Percentiles rank a stretch among this genome's conserved stretches.
phyloP scores from a whole-genome alignment of 2,888 invertebrate genomes.

The Hypercompe scribonia region DNA sequence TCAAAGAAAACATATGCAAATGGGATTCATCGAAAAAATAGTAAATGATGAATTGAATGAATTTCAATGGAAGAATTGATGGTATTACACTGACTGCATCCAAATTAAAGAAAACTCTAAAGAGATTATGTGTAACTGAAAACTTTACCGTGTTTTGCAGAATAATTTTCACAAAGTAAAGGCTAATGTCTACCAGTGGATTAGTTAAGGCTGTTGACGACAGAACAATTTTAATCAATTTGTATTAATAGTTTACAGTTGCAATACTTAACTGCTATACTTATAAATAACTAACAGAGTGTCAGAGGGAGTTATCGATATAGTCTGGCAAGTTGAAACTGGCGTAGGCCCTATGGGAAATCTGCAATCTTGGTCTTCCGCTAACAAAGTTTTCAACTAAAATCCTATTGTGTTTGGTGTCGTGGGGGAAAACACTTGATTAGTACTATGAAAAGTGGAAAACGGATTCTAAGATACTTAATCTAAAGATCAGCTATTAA shows the following conservation, averaged over 20 bases:
- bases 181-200: too few species aligned
- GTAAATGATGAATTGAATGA: too few species aligned
- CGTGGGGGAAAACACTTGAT: constrained; percentile 76
- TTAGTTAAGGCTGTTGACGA: too few species aligned
- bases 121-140: neutral
- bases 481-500: constrained; percentile 30
- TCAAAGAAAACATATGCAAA: too few species aligned
- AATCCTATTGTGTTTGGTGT: constrained; percentile 82
- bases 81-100: neutral
- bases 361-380: constrained; percentile 83
- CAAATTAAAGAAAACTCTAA: neutral
- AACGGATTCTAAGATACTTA: constrained; percentile 53
- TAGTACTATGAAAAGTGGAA: constrained; percentile 62
- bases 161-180: too few species aligned
- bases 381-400: constrained; percentile 85
- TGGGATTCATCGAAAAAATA: too few species aligned
- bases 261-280: constrained; percentile 38
- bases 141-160: neutral
- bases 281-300: constrained; percentile 71
- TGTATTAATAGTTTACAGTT: constrained; percentile 30
- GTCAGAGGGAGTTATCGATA: constrained; percentile 81
- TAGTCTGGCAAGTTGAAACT: constrained; percentile 82
- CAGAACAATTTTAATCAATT: neutral
- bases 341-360: constrained; percentile 82
- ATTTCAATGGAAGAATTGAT: too few species aligned